Evolutionary conservation across 2,888 invertebrate species (phyloP).

Genomic region (Mantis religiosa): DNA sequence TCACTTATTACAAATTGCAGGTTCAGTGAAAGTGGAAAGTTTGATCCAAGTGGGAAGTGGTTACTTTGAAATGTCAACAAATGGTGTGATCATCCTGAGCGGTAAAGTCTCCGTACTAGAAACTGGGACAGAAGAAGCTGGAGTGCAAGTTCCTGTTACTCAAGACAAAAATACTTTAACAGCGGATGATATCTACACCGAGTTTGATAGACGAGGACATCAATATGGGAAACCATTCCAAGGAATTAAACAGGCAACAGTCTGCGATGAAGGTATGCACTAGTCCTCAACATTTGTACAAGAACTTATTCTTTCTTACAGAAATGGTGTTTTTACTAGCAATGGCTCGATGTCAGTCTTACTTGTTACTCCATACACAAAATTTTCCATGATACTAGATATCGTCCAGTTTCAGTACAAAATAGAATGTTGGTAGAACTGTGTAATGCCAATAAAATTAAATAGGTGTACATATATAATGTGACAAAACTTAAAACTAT

Average conservation of each 20-base stretch:
- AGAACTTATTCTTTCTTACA: too few relatives aligned
- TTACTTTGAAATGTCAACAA: slow-evolving; percentile 48
- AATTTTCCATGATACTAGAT: too few relatives aligned
- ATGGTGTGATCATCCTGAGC: slow-evolving; percentile 35
- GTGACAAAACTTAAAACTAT: too few relatives aligned
- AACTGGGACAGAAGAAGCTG: slow-evolving; percentile 3
- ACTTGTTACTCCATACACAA: too few relatives aligned
- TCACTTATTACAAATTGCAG: slow-evolving; percentile 17
- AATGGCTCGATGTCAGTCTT: too few relatives aligned
- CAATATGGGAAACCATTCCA: slow-evolving; percentile 42
- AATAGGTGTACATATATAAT: too few relatives aligned
- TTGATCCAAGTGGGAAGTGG: slow-evolving; percentile 40
- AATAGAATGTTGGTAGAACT: too few relatives aligned
- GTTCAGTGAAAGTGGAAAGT: slow-evolving; percentile 43
- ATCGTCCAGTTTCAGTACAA: too few relatives aligned
- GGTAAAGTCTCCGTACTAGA: slow-evolving; percentile 14
- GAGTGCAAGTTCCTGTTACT: not conserved
- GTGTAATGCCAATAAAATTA: too few relatives aligned
- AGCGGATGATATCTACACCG: slow-evolving; percentile 18
- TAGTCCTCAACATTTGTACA: too few relatives aligned
- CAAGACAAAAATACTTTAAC: not conserved
- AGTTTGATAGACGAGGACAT: slow-evolving; percentile 36
- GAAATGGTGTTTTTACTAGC: too few relatives aligned
- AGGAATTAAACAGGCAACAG: slow-evolving; percentile 12
- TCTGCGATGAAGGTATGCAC: slow-evolving; percentile 18